Percentiles rank a stretch among this genome's conserved stretches.
These are phyloP conservation scores for Elysia crispata DNA, from an alignment of 2,888 invertebrate species.

Conservation along the genomic window DNA sequence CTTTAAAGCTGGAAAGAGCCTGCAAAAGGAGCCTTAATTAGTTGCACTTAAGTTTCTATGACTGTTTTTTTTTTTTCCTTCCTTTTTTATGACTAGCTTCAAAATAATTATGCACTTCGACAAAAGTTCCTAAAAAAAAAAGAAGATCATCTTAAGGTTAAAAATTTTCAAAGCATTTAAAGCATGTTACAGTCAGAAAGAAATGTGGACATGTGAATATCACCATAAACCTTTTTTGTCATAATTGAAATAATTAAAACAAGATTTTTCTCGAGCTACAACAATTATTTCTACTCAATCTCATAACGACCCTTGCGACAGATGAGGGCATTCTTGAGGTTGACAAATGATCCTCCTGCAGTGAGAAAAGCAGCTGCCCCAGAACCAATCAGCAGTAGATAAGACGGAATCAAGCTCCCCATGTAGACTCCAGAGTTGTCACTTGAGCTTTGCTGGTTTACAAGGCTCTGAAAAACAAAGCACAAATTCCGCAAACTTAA, in stretches of 20 bases:
- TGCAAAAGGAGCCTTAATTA: too few species aligned
- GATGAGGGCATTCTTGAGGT: conserved; percentile 57
- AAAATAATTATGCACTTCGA: too few species aligned
- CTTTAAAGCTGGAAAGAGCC: too few species aligned
- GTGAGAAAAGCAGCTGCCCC: conserved; percentile 66
- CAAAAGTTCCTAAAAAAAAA: too few species aligned
- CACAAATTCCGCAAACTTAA: background rate
- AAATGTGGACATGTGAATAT: background rate
- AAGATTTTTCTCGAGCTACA: background rate
- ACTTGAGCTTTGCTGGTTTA: conserved; percentile 66
- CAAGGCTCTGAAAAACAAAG: conserved; percentile 67
- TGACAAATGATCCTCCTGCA: conserved; percentile 71
- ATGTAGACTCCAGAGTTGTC: conserved; percentile 63
- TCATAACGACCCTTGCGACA: conserved; percentile 59
- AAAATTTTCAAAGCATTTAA: too few species aligned
- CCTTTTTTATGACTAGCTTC: too few species aligned
- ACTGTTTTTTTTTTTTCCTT: too few species aligned
- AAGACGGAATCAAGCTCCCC: conserved; percentile 70
- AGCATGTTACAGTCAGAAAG: background rate
- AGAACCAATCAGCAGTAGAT: conserved; percentile 65
- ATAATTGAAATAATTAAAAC: background rate
- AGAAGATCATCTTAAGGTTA: too few species aligned
- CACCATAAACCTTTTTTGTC: too few species aligned
- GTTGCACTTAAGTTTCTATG: too few species aligned
- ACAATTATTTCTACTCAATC: conserved; percentile 55